Percentiles rank a stretch among this genome's conserved stretches.
These are phyloP conservation scores for Ursus arctos DNA, from an alignment of 2,113 vertebrate species.

Conservation along the genomic window DNA sequence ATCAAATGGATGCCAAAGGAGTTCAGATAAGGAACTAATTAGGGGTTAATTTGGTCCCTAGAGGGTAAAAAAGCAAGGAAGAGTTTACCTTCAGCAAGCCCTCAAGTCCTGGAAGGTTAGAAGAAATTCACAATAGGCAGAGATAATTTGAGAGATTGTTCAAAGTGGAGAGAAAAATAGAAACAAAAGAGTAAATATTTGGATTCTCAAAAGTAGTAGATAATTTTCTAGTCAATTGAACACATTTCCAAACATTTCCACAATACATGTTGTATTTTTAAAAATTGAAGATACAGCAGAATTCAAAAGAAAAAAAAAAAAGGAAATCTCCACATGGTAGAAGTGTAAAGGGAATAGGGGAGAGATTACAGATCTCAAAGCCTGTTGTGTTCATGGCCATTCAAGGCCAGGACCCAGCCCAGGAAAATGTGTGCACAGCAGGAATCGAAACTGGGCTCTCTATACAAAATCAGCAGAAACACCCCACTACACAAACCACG, in stretches of 20 bases:
- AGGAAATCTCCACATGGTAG: not conserved
- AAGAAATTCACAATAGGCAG: not conserved
- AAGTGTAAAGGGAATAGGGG: not conserved
- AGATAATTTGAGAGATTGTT: not conserved
- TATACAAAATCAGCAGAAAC: slow-evolving; percentile 8
- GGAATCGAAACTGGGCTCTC: not conserved
- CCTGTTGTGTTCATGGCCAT: not conserved
- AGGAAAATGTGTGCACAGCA: not conserved
- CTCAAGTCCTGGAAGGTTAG: not conserved
- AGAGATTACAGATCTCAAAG: not conserved
- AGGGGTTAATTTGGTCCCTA: not conserved
- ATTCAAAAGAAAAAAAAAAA: slow-evolving; percentile 26
- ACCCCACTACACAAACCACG: not conserved
- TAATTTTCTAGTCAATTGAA: not conserved
- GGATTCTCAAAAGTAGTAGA: not conserved
- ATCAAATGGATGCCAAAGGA: not conserved
- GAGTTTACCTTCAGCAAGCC: not conserved
- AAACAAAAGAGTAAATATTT: not conserved
- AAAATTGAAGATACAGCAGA: not conserved
- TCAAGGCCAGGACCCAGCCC: not conserved
- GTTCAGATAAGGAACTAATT: not conserved
- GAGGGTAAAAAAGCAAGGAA: not conserved
- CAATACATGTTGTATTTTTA: not conserved
- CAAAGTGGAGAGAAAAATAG: not conserved
- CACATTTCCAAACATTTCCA: not conserved